phyloP scores from a whole-genome alignment of 2,113 vertebrate species.

The Prolemur simus region DNA sequence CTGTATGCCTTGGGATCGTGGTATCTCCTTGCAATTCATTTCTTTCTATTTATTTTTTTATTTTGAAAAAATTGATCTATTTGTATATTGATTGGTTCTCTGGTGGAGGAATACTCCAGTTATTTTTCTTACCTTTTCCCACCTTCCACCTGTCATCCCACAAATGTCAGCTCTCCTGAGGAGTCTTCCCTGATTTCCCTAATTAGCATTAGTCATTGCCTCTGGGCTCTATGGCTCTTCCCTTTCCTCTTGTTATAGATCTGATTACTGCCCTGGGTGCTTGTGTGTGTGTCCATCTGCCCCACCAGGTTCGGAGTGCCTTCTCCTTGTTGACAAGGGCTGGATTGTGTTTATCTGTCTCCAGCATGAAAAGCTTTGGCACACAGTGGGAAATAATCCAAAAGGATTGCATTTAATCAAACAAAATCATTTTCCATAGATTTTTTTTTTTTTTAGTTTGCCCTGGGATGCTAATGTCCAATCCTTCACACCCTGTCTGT shows the following conservation, averaged over 20 bases:
- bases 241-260: neutral
- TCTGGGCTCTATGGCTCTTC: neutral
- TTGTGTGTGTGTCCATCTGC: neutral
- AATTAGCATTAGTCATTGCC: neutral
- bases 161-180: neutral
- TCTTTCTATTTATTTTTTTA: neutral
- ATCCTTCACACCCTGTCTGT: neutral
- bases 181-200: neutral
- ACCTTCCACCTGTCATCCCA: neutral
- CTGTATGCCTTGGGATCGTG: neutral
- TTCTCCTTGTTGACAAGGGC: neutral
- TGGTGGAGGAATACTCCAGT: neutral
- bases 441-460: neutral
- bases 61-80: neutral
- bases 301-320: neutral
- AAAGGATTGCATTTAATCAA: neutral
- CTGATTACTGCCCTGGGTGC: neutral
- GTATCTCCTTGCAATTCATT: neutral
- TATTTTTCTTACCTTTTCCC: neutral
- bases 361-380: neutral
- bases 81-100: neutral
- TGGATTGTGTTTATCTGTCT: neutral
- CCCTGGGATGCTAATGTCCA: neutral
- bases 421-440: neutral
- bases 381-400: neutral